A percentile compares a stretch with the other conserved stretches of the same genome.
Evolutionary conservation across 2,888 invertebrate species (phyloP).

Genomic region (Lepidochrysops patricia): DNA sequence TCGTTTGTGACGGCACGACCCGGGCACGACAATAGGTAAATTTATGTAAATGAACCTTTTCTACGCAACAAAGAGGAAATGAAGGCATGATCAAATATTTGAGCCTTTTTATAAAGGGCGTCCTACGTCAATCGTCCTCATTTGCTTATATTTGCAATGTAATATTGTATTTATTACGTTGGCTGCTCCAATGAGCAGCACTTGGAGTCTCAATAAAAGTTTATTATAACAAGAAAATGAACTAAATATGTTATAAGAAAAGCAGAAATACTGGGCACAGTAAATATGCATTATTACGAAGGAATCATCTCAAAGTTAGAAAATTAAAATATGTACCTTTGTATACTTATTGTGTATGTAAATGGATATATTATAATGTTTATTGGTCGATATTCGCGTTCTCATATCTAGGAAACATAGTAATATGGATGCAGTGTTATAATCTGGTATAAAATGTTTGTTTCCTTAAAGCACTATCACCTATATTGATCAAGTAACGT

Average conservation of each 20-base stretch:
- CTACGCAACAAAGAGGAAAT: conserved; percentile 68
- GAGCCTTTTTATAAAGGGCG: not conserved
- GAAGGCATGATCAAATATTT: conserved; percentile 29
- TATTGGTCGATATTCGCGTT: too few relatives aligned
- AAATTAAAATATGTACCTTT: too few relatives aligned
- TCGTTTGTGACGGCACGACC: conserved; percentile 48
- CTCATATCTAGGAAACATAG: too few relatives aligned
- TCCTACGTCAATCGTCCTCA: not conserved
- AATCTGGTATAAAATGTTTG: too few relatives aligned
- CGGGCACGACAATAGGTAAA: conserved; percentile 68
- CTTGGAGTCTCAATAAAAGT: not conserved
- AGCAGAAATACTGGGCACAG: not conserved
- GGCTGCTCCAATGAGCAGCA: not conserved
- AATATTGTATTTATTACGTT: not conserved
- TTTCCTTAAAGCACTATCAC: too few relatives aligned
- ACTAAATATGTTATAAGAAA: not conserved
- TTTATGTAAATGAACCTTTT: conserved; percentile 68
- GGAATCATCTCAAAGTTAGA: too few relatives aligned
- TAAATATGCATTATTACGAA: too few relatives aligned
- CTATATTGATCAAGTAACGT: too few relatives aligned
- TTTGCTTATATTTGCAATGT: conserved; percentile 5
- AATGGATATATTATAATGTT: too few relatives aligned
- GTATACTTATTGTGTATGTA: too few relatives aligned
- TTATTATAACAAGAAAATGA: not conserved
- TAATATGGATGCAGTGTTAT: too few relatives aligned